Evolutionary conservation across 2,797 vertebrate species (phyloP).

Genomic region (Crenichthys baileyi): DNA sequence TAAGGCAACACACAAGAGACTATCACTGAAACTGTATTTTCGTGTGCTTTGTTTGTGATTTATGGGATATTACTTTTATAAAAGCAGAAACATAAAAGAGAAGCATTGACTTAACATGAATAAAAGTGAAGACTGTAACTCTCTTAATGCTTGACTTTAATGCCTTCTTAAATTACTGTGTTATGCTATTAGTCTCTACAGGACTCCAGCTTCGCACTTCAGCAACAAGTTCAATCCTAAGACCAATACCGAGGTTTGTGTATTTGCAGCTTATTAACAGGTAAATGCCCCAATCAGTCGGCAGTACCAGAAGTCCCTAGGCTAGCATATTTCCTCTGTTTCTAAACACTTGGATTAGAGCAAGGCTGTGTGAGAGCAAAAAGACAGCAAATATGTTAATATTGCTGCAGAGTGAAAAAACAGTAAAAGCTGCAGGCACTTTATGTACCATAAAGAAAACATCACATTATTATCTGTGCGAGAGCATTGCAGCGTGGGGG

Average conservation of each 20-base stretch:
- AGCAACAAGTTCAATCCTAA: neutral
- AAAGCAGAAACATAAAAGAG: slow-evolving; percentile 10
- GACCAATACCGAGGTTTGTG: slow-evolving; percentile 8
- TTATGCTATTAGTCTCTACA: neutral
- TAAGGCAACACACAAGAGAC: slow-evolving; percentile 15
- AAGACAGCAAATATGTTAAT: slow-evolving; percentile 11
- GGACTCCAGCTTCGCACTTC: neutral
- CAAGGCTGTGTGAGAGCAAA: slow-evolving; percentile 18
- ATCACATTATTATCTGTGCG: slow-evolving; percentile 10
- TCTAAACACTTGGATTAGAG: slow-evolving; percentile 9
- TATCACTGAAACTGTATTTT: neutral
- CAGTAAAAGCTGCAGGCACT: slow-evolving; percentile 28
- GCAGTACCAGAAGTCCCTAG: neutral
- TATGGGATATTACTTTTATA: neutral
- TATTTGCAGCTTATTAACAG: neutral
- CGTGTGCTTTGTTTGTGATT: slow-evolving; percentile 18
- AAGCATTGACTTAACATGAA: neutral
- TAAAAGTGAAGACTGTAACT: neutral
- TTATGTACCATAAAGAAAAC: slow-evolving; percentile 25
- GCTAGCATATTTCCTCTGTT: neutral
- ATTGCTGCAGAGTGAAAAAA: slow-evolving; percentile 19
- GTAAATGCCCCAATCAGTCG: neutral
- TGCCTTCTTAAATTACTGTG: neutral
- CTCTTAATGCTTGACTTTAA: neutral
- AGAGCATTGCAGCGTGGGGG: neutral